Base-by-base conservation (phyloP, 1,140 invertebrate genomes). In the Cheumatopsyche charites region DNA sequence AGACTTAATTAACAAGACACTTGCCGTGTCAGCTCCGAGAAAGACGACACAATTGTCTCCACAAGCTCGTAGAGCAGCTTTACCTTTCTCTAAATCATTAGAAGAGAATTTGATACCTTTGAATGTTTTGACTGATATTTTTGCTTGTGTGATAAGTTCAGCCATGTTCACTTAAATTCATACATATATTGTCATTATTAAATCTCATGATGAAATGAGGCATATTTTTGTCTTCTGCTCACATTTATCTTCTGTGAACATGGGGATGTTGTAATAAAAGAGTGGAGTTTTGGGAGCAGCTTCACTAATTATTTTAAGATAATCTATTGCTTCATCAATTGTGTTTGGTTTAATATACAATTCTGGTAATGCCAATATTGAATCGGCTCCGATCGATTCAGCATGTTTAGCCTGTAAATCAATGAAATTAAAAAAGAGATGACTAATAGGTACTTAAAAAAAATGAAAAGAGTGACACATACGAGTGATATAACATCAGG, bases 261-360 rank as follows among this genome's bases (percentile, higher is more conserved):
- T 82, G 1, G 93, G 92, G 77, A 92, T 90, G 75, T 94, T 92
- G 78, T 95, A 95, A 77, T 94, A 94, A 9, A 93, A 84, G 12
- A 95, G 85, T 0, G 93, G 93, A 1, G 90, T 88, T n/a, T 89
- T 89, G 0, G 92, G 90, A 0, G 93, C 93, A 11, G 90, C 88
- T 13, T 84, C 78, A 0, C 89, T 85, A 1, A 96, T 85, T 21
- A 86, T 75, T 77, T 86, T 84, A 52, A 94, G 86, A 79, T 94
- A 94, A 52, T 86, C 80, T 0, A 91, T 88, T 67, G 94, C 80
- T 41, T 91, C 86, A n/a, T 86, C 79, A 0, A 87, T 82, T 19
- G 79, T 87, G 1, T 78, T 79, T 5, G 92, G 92, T 78, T 90
- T 92, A 77, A 90, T 91, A 78, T 92, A 95, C 0, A 93, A 79